Evolutionary conservation across 2,113 vertebrate genomes (phyloP).

Genomic region (Coracopsis vasa): DNA sequence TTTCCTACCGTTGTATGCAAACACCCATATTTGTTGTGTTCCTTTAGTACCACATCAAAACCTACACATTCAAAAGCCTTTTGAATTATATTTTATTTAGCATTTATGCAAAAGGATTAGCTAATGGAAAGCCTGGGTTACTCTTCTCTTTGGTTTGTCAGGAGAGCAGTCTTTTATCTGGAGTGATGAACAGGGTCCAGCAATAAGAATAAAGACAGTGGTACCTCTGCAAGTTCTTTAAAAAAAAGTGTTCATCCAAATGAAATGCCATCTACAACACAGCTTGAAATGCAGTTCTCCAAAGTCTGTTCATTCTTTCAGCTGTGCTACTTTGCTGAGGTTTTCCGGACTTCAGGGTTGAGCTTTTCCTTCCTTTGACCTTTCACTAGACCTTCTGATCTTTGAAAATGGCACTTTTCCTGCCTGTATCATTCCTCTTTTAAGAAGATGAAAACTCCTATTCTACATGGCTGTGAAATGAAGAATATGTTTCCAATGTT

Average conservation of each 20-base stretch:
- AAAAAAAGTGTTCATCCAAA: neutral
- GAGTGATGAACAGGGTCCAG: neutral
- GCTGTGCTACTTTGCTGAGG: neutral
- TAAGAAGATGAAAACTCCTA: neutral
- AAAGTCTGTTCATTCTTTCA: neutral
- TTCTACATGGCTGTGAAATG: neutral
- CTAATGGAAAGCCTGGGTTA: neutral
- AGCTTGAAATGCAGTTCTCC: neutral
- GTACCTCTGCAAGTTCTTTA: neutral
- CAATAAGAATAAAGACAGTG: neutral
- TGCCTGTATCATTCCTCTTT: neutral
- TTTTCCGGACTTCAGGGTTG: neutral
- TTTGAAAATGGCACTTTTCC: neutral
- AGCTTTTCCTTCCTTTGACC: neutral
- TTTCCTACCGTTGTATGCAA: neutral
- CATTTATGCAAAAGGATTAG: neutral
- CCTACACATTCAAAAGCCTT: neutral
- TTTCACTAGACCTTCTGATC: neutral
- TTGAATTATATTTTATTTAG: neutral
- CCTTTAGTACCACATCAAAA: neutral
- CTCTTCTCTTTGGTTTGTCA: neutral
- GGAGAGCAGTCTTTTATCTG: neutral
- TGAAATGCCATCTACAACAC: neutral
- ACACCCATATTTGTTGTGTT: neutral
- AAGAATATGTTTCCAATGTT: neutral